Percentiles rank a stretch among this genome's conserved stretches.
These are phyloP conservation scores for Diploptera punctata DNA, from an alignment of 2,888 invertebrate genomes.

Conservation along the genomic window DNA sequence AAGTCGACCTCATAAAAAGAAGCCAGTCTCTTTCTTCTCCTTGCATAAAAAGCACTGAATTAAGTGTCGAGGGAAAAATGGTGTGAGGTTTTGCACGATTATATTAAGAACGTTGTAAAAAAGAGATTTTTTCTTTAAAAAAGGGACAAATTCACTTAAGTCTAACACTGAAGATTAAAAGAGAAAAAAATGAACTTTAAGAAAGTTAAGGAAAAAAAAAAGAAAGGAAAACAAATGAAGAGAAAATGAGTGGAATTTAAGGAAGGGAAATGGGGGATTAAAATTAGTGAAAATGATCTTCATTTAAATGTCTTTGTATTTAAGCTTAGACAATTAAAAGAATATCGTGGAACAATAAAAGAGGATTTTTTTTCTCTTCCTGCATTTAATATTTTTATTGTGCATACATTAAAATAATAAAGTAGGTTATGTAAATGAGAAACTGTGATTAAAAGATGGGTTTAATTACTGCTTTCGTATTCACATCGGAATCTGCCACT, in stretches of 20 bases:
- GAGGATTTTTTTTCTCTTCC: slow-evolving; percentile 30
- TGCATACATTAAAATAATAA: slow-evolving; percentile 30
- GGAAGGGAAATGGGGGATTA: no score
- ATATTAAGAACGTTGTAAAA: neutral
- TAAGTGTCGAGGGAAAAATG: slow-evolving; percentile 18
- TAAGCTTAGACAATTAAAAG: slow-evolving; percentile 23
- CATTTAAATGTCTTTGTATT: slow-evolving; percentile 27
- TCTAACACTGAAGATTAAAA: no score
- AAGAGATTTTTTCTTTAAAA: neutral
- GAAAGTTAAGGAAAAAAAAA: neutral
- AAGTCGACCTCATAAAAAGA: slow-evolving; percentile 29
- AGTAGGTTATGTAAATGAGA: neutral
- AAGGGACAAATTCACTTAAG: neutral
- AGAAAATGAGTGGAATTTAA: neutral
- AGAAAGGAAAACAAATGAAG: slow-evolving; percentile 1
- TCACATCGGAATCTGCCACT: slow-evolving; percentile 10
- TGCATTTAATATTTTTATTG: slow-evolving; percentile 25
- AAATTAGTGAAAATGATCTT: slow-evolving; percentile 28
- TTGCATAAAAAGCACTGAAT: slow-evolving; percentile 26
- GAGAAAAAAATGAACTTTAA: neutral
- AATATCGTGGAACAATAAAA: slow-evolving; percentile 8
- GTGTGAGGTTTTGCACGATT: neutral
- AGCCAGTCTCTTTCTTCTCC: slow-evolving; percentile 14
- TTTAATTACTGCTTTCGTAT: slow-evolving; percentile 35
- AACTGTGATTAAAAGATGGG: slow-evolving; percentile 32